Conservation (phyloP, 2,888 invertebrate species). For the Hirtodrosophila cameraria region DNA sequence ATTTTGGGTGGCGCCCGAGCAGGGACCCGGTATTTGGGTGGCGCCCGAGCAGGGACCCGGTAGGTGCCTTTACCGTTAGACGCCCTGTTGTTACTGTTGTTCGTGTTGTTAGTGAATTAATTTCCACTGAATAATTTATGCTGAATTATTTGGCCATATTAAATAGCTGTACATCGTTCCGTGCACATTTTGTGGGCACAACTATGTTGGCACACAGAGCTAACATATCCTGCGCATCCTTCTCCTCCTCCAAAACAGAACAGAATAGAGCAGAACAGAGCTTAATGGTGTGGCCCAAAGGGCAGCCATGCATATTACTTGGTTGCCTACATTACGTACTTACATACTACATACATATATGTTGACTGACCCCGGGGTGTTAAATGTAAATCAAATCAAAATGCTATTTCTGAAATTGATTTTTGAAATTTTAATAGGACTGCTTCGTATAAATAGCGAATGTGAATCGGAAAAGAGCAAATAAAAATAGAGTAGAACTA, state of each 20-base stretch:
- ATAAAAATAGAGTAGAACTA: too few species aligned
- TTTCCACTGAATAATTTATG: slow-evolving; percentile 80
- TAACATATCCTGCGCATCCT: slow-evolving; percentile 9
- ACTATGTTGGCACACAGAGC: background rate
- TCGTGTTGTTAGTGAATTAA: slow-evolving; percentile 78
- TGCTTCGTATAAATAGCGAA: background rate
- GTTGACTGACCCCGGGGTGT: slow-evolving; percentile 50
- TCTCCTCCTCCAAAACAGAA: background rate
- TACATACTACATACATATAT: slow-evolving; percentile 2
- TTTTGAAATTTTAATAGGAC: slow-evolving; percentile 74
- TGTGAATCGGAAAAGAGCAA: background rate
- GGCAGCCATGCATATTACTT: slow-evolving; percentile 39
- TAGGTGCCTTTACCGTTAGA: slow-evolving; percentile 28
- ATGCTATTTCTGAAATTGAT: slow-evolving; percentile 76
- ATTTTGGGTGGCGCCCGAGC: slow-evolving; percentile 35
- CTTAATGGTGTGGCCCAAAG: slow-evolving; percentile 43
- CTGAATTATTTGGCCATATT: slow-evolving; percentile 76
- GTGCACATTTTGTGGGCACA: slow-evolving; percentile 43
- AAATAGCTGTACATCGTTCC: slow-evolving; percentile 52
- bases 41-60: slow-evolving; percentile 19
- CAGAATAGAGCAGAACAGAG: background rate
- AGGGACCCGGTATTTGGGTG: slow-evolving; percentile 47
- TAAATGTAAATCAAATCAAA: slow-evolving; percentile 76
- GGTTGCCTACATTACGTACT: slow-evolving; percentile 14
- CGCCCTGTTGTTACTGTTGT: slow-evolving; percentile 17